Conservation (phyloP, 2,888 invertebrate genomes). For the Stegophylla sp. region DNA sequence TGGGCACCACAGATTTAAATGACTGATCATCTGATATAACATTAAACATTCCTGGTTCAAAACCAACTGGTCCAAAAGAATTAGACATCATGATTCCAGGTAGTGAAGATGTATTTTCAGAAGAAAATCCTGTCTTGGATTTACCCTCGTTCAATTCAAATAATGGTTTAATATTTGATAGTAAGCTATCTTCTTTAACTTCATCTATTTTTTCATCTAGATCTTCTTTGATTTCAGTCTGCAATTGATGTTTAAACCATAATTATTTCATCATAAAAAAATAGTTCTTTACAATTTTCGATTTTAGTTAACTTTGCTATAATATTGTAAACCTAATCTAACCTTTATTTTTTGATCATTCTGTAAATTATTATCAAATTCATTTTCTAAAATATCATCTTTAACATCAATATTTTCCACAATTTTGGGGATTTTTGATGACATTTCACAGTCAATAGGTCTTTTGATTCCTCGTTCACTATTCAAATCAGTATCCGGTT, state of each 20-base stretch:
- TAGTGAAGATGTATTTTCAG: constrained; percentile 81
- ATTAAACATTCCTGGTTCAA: constrained; percentile 85
- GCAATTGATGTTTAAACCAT: not conserved
- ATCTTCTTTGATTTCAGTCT: constrained; percentile 28
- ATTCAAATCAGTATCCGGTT: constrained; percentile 47
- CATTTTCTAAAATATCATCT: constrained; percentile 20
- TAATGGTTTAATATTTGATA: constrained; percentile 10
- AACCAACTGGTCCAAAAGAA: constrained; percentile 74
- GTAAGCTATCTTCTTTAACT: constrained; percentile 16
- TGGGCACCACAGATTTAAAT: constrained; percentile 27
- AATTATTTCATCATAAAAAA: not conserved
- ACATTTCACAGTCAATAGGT: constrained; percentile 5
- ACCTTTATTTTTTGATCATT: constrained; percentile 45
- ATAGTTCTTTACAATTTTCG: not conserved
- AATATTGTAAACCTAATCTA: too few relatives aligned
- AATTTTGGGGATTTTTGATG: constrained; percentile 16
- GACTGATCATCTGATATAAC: constrained; percentile 65
- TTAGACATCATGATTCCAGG: constrained; percentile 75
- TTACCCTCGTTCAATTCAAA: constrained; percentile 43
- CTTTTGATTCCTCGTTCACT: constrained; percentile 44
- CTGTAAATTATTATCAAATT: constrained; percentile 31
- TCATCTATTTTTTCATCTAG: not conserved
- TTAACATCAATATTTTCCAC: constrained; percentile 15
- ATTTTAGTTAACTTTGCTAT: too few relatives aligned
- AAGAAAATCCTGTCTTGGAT: constrained; percentile 66